Conservation (phyloP, 2,888 invertebrate species). For the Dichetophora obliterata region DNA sequence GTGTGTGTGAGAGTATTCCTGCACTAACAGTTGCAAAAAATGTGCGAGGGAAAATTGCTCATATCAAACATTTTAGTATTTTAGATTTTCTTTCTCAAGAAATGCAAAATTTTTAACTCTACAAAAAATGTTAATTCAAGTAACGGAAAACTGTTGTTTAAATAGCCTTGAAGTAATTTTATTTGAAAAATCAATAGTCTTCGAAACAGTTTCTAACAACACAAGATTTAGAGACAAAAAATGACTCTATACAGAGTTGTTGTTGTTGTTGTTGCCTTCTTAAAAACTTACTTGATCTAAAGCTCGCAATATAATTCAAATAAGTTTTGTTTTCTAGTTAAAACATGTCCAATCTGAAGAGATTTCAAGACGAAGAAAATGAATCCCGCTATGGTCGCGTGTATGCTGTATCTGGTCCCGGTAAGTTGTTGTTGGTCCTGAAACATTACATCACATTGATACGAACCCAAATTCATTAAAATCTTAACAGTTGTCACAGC, state of each 20-base stretch:
- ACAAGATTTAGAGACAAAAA: no score
- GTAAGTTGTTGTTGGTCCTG: conserved; percentile 72
- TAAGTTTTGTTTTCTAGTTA: not conserved
- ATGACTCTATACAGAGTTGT: no score
- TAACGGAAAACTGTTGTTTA: not conserved
- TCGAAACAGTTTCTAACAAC: not conserved
- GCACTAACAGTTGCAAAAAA: conserved; percentile 21
- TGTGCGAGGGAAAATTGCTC: conserved; percentile 22
- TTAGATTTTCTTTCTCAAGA: not conserved
- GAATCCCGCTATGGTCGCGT: conserved; percentile 95
- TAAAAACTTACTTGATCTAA: no score
- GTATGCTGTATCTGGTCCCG: conserved; percentile 97
- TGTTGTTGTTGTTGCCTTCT: no score
- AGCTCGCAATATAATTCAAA: not conserved
- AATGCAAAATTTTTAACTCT: not conserved
- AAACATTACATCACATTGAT: not conserved
- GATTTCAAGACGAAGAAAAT: conserved; percentile 85
- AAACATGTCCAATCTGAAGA: conserved; percentile 78
- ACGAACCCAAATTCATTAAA: not conserved
- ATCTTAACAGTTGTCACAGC: conserved; percentile 89
- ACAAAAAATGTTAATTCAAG: not conserved
- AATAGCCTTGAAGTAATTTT: not conserved
- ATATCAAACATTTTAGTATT: not conserved
- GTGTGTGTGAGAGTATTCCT: conserved; percentile 19
- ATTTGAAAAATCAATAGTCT: not conserved